These are phyloP conservation scores for Bacillus rossius DNA, from an alignment of 1,140 invertebrate species.

Conservation along the genomic window DNA sequence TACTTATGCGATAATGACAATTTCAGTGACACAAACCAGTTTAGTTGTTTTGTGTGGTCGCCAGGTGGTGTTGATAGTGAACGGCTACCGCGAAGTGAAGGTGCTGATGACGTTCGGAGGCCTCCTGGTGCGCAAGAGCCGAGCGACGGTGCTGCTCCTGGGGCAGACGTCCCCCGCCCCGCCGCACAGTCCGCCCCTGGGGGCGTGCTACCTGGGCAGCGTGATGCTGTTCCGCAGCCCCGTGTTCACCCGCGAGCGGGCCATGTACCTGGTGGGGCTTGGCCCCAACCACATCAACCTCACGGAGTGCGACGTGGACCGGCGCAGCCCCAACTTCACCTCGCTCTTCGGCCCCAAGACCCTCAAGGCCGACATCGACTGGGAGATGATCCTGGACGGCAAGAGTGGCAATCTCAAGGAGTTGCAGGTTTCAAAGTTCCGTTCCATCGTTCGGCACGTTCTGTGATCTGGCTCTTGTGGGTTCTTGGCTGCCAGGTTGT, in stretches of 20 bases:
- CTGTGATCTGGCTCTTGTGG: no score
- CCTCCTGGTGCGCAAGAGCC: slow-evolving; percentile 43
- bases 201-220: slow-evolving; percentile 47
- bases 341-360: slow-evolving; percentile 41
- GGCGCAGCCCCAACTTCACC: slow-evolving; percentile 43
- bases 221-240: slow-evolving; percentile 48
- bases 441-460: no score
- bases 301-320: slow-evolving; percentile 45
- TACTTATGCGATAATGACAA: no score
- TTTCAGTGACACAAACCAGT: no score
- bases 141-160: slow-evolving; percentile 45
- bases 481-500: no score
- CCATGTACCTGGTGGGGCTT: slow-evolving; percentile 43
- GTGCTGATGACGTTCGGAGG: slow-evolving; percentile 46
- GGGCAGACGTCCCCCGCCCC: slow-evolving; percentile 34
- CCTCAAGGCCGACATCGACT: slow-evolving; percentile 3
- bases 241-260: slow-evolving; percentile 45
- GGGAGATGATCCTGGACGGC: slow-evolving; percentile 11
- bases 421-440: slow-evolving; percentile 8
- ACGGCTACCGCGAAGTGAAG: slow-evolving; percentile 46
- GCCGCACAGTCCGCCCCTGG: slow-evolving; percentile 27
- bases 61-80: slow-evolving; percentile 48
- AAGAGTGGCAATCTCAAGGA: slow-evolving; percentile 24
- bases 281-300: slow-evolving; percentile 49
- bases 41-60: slow-evolving; percentile 5